A percentile compares a stretch with the other conserved stretches of the same genome.
Conservation (phyloP, 2,797 vertebrate genomes). For the Rhinoraja longicauda region DNA sequence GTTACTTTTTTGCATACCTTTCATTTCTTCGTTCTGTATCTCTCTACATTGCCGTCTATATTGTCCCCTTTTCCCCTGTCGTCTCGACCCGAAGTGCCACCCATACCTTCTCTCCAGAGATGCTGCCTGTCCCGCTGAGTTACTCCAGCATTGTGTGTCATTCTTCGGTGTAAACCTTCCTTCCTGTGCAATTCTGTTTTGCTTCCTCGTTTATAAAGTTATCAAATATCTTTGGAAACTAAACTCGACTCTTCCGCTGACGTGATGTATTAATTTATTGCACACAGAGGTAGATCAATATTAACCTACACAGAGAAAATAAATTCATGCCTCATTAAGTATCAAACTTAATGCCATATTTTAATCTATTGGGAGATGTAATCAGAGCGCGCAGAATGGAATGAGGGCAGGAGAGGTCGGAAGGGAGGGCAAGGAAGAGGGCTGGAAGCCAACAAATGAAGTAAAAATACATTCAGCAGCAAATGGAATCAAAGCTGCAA, state of each 20-base stretch:
- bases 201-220: neutral
- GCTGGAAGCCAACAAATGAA: neutral
- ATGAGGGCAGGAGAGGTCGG: neutral
- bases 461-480: neutral
- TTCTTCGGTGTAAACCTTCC: no score
- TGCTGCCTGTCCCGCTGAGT: no score
- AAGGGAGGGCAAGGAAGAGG: neutral
- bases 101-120: no score
- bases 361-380: slow-evolving; percentile 22
- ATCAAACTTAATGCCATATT: neutral
- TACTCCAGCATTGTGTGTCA: no score
- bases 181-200: neutral
- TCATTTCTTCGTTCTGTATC: no score
- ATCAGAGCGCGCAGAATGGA: neutral
- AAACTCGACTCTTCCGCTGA: slow-evolving; percentile 1
- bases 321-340: slow-evolving; percentile 29
- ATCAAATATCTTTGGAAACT: neutral
- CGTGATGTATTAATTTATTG: neutral
- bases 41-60: no score
- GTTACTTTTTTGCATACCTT: no score
- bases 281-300: neutral
- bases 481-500: neutral
- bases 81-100: no score
- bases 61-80: no score
- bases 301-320: slow-evolving; percentile 16